Conservation (phyloP, 2,113 vertebrate species). For the Pelmatolapia mariae region DNA sequence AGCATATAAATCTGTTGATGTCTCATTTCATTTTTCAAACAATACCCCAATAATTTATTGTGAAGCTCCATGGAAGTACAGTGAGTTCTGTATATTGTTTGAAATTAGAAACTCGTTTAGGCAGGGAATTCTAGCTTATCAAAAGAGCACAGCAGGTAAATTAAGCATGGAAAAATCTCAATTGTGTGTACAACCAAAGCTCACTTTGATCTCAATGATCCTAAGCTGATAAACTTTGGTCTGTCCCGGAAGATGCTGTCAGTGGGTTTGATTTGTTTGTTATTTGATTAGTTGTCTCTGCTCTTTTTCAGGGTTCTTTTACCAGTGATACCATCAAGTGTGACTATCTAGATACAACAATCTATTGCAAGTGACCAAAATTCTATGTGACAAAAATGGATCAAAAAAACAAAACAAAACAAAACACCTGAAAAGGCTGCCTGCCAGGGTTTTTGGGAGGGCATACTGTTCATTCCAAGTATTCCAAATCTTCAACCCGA, state of each 20-base stretch:
- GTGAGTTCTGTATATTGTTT: neutral
- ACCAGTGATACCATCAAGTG: neutral
- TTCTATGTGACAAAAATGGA: neutral
- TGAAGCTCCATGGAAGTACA: neutral
- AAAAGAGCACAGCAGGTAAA: neutral
- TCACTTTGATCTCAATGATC: neutral
- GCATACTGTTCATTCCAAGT: rapidly evolving
- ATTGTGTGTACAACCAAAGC: neutral
- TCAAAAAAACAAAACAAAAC: neutral
- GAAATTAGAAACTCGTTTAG: neutral
- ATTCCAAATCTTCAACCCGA: neutral
- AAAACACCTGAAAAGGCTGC: neutral
- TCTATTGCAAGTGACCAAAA: neutral
- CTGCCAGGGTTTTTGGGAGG: neutral
- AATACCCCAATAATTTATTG: neutral
- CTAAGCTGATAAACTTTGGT: neutral
- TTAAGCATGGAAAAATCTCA: neutral
- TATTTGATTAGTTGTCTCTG: neutral
- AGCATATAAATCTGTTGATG: neutral
- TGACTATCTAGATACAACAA: neutral
- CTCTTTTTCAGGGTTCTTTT: neutral
- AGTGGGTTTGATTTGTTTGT: neutral
- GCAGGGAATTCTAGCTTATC: neutral
- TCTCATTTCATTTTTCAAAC: neutral
- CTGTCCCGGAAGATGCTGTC: neutral